phyloP scores from a whole-genome alignment of 2,888 invertebrate species.

The Hecatera dysodea region DNA sequence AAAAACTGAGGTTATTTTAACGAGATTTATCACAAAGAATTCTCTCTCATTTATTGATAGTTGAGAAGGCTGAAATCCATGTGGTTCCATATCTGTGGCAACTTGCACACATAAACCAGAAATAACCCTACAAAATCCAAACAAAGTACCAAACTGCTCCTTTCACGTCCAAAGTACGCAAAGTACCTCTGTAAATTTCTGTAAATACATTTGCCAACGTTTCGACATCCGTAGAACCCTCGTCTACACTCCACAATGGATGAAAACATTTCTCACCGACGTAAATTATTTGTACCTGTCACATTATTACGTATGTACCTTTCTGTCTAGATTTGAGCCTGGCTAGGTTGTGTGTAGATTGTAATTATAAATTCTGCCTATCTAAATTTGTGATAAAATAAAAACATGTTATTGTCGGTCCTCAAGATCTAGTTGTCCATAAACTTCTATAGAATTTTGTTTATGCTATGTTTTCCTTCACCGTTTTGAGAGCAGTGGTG shows the following conservation, averaged over 20 bases:
- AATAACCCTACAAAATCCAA: slow-evolving; percentile 7
- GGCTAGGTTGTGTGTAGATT: not conserved
- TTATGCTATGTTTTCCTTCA: too few relatives aligned
- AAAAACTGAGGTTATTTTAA: not conserved
- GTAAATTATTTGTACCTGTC: slow-evolving; percentile 46
- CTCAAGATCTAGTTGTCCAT: too few relatives aligned
- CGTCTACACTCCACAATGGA: slow-evolving; percentile 52
- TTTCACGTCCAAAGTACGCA: slow-evolving; percentile 14
- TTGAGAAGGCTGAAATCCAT: not conserved
- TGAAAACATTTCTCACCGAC: slow-evolving; percentile 55
- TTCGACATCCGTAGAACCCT: slow-evolving; percentile 51
- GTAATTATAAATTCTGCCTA: slow-evolving; percentile 20
- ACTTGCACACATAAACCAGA: not conserved
- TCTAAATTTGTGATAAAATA: not conserved
- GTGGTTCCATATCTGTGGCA: not conserved
- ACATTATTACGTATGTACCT: slow-evolving; percentile 17
- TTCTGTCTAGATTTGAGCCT: slow-evolving; percentile 26
- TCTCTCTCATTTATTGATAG: not conserved
- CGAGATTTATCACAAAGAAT: not conserved
- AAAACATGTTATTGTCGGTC: not conserved
- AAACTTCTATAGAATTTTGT: too few relatives aligned
- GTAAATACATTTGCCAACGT: slow-evolving; percentile 54
- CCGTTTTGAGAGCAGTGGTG: too few relatives aligned
- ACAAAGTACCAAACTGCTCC: slow-evolving; percentile 1
- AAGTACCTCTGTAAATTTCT: slow-evolving; percentile 41